These are phyloP conservation scores for Eumaeus atala DNA, from an alignment of 1,140 invertebrate genomes.

Conservation along the genomic window DNA sequence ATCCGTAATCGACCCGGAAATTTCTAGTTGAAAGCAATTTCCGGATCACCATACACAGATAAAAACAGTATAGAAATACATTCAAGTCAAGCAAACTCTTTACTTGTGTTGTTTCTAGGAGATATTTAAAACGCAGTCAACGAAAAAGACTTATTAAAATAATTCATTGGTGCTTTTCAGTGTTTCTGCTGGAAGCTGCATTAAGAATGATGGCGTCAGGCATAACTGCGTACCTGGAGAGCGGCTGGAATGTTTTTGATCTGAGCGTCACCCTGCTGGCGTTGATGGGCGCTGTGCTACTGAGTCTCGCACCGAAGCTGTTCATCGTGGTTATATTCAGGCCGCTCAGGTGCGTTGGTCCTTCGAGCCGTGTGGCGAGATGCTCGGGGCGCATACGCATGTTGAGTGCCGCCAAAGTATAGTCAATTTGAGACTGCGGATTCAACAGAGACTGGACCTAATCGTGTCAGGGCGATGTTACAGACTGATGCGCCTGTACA, in stretches of 20 bases:
- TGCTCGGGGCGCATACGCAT: no score
- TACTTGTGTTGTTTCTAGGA: no score
- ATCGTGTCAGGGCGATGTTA: no score
- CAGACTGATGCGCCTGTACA: slow-evolving; percentile 81
- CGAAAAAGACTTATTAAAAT: slow-evolving; percentile 1
- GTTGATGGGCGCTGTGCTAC: slow-evolving; percentile 79
- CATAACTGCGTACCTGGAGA: slow-evolving; percentile 81
- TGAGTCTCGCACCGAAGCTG: slow-evolving; percentile 79
- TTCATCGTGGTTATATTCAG: slow-evolving; percentile 85
- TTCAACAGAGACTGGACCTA: no score
- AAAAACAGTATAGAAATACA: no score
- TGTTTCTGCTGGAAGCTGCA: slow-evolving; percentile 84
- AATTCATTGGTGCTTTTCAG: slow-evolving; percentile 63
- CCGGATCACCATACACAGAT: no score
- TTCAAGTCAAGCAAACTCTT: no score
- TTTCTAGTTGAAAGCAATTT: no score
- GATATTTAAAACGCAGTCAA: background rate
- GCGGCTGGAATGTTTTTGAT: slow-evolving; percentile 93
- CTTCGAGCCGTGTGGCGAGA: background rate
- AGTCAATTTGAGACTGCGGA: no score
- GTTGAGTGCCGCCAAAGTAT: no score
- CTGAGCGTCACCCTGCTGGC: slow-evolving; percentile 82
- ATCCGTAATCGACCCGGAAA: no score
- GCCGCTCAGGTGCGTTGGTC: slow-evolving; percentile 72
- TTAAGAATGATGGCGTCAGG: slow-evolving; percentile 85